These are phyloP conservation scores for Bubo scandiacus DNA, from an alignment of 2,113 vertebrate genomes.

Conservation along the genomic window DNA sequence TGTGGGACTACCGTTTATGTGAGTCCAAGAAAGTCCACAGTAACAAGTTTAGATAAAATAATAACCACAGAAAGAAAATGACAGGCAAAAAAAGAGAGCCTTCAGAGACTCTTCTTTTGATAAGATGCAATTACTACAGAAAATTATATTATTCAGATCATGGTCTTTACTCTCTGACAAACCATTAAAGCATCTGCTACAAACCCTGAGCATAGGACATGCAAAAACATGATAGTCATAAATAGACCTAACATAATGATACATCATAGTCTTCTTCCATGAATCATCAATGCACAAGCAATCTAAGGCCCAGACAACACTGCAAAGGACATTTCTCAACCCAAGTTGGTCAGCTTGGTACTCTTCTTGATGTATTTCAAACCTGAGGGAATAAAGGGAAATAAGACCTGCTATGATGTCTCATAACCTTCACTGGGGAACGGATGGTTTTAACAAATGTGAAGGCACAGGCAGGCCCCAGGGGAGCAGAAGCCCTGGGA, in stretches of 20 bases:
- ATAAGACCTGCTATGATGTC: neutral
- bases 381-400: neutral
- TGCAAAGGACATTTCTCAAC: neutral
- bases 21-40: neutral
- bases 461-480: neutral
- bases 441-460: neutral
- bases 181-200: neutral
- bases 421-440: neutral
- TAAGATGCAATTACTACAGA: neutral
- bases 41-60: neutral
- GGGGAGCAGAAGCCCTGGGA: neutral
- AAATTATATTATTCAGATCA: neutral
- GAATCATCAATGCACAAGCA: neutral
- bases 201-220: neutral
- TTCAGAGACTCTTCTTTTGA: neutral
- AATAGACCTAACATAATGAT: neutral
- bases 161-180: neutral
- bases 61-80: neutral
- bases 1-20: neutral
- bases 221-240: neutral
- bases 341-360: rapidly evolving
- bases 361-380: neutral
- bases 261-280: neutral
- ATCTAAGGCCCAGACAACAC: neutral
- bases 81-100: neutral